Base-by-base conservation (phyloP, 2,797 vertebrate species). In the Dermochelys coriacea region DNA sequence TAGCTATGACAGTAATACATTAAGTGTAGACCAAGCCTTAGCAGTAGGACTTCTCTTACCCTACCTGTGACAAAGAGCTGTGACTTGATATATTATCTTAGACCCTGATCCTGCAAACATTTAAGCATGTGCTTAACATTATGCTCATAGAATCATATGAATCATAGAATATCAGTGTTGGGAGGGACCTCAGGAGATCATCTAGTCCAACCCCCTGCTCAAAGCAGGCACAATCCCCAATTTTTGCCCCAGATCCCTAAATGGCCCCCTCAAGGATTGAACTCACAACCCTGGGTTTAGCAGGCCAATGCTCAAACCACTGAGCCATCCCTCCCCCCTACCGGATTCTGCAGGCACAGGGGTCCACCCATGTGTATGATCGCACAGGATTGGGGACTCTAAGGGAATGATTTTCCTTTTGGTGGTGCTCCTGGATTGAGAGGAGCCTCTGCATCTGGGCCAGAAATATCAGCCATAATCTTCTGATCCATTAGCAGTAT, bases 81-180 rank as follows among this genome's bases (percentile, higher is more conserved):
- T 47, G 75, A 81, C 8, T 45, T 18, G 57, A 91, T 75, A 5
- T 16, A 86, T 1, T 71, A 25, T 47, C 45, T 89, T 34, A 80
- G 5, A 74, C 1, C 3, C 19, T 21, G 85, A 29, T 37, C 80
- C 86, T 29, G 57, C 82, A 94, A 93, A 59, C 0, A 3, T 0
- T 0, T 47, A 10, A 11, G 29, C 0, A 0, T 79, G 2, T 34
- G 45, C 0, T 90, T 88, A 89, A 51, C 82, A 88, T 85, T 80
- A 15, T 91, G 78, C 51, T 79, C 68, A 49, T 81, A n/a, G n/a
- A n/a, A n/a, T n/a, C n/a, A n/a, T n/a, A n/a, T n/a, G n/a, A n/a
- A n/a, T n/a, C n/a, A n/a, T n/a, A n/a, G n/a, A n/a, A n/a, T n/a
- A n/a, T n/a, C n/a, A n/a, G n/a, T n/a, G n/a, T n/a, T n/a, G n/a